Percentiles rank a stretch among this genome's conserved stretches.
Evolutionary conservation across 2,888 invertebrate species (phyloP).

Genomic region (Pemphredon lugubris): DNA sequence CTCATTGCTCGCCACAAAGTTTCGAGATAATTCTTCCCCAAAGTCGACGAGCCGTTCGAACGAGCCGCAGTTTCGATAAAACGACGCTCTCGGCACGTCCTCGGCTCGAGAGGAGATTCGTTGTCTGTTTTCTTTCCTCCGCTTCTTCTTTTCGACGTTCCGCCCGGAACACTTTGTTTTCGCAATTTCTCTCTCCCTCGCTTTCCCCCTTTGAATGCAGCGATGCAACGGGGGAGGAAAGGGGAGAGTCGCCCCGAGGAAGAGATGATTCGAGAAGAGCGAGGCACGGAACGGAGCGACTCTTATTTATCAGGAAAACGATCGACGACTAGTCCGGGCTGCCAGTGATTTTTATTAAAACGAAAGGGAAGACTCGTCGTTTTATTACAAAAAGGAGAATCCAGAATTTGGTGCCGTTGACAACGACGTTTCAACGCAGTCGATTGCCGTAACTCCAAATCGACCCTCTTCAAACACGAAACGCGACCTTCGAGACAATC

Average conservation of each 20-base stretch:
- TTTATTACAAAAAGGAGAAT: too few species aligned
- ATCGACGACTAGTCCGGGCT: neutral
- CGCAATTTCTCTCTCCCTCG: slow-evolving; percentile 2
- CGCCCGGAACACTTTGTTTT: slow-evolving; percentile 13
- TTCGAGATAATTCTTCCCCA: slow-evolving; percentile 54
- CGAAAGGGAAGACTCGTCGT: too few species aligned
- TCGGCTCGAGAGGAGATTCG: slow-evolving; percentile 49
- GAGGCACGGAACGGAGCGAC: slow-evolving; percentile 14
- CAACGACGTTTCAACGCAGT: too few species aligned
- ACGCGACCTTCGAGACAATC: too few species aligned
- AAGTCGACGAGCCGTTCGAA: slow-evolving; percentile 45
- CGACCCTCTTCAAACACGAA: too few species aligned
- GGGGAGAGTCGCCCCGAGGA: slow-evolving; percentile 10
- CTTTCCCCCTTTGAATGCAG: slow-evolving; percentile 15
- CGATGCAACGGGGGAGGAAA: slow-evolving; percentile 1
- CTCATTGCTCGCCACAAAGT: slow-evolving; percentile 39
- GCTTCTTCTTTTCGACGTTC: slow-evolving; percentile 11
- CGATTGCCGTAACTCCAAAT: too few species aligned
- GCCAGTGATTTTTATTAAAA: too few species aligned
- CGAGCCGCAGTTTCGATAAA: slow-evolving; percentile 42
- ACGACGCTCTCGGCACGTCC: slow-evolving; percentile 53
- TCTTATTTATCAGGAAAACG: slow-evolving; percentile 7
- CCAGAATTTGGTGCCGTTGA: too few species aligned
- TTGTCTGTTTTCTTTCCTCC: slow-evolving; percentile 23
- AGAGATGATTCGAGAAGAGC: slow-evolving; percentile 24